phyloP scores from a whole-genome alignment of 2,797 vertebrate species.

The Gymnoscopelus braueri region DNA sequence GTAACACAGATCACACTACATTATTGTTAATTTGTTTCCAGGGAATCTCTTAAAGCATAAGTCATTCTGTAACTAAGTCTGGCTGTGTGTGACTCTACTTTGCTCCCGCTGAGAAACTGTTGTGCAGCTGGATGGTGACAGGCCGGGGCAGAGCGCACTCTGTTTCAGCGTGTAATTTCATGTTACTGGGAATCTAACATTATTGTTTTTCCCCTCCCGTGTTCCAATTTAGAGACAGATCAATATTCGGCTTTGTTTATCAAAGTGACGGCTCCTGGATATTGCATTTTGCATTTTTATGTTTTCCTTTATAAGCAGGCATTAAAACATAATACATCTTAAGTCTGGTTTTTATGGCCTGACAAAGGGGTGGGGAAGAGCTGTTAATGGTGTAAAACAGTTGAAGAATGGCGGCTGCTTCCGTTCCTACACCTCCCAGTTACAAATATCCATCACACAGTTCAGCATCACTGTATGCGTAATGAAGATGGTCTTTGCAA shows the following conservation, averaged over 20 bases:
- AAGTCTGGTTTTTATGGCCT: constrained; percentile 81
- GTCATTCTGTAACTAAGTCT: constrained; percentile 45
- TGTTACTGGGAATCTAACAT: constrained; percentile 85
- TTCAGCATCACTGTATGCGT: constrained; percentile 77
- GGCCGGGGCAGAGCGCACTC: constrained; percentile 77
- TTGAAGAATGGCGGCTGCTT: constrained; percentile 78
- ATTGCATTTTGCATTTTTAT: constrained; percentile 88
- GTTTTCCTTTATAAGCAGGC: constrained; percentile 84
- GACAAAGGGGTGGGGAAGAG: constrained; percentile 77
- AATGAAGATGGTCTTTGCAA: constrained; percentile 81
- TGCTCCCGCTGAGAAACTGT: constrained; percentile 73
- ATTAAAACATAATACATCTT: constrained; percentile 87
- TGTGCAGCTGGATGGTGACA: constrained; percentile 76
- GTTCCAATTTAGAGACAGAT: constrained; percentile 84
- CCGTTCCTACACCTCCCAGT: constrained; percentile 74
- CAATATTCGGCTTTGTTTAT: constrained; percentile 89
- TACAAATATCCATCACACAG: constrained; percentile 81
- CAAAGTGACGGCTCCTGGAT: constrained; percentile 84
- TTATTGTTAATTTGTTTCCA: constrained; percentile 32
- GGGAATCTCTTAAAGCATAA: constrained; percentile 27
- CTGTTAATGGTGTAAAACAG: constrained; percentile 83
- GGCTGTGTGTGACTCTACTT: constrained; percentile 54
- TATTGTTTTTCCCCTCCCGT: constrained; percentile 77
- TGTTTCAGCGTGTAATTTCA: constrained; percentile 84
- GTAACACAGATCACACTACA: constrained; percentile 8